Evolutionary conservation across 2,797 vertebrate genomes (phyloP).

Genomic region (Paguma larvata): DNA sequence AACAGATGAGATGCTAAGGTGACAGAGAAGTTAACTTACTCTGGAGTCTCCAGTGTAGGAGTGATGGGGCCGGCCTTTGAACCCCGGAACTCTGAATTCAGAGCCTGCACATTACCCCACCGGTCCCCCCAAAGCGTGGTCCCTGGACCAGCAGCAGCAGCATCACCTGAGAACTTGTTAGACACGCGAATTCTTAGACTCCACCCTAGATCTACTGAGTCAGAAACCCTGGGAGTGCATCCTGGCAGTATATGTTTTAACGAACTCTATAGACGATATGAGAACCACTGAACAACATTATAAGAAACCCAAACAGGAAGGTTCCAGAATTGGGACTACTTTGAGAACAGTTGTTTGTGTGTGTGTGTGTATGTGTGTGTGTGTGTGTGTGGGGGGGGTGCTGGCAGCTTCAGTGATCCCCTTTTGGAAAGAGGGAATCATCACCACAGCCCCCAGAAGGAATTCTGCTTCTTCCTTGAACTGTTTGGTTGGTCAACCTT

Average conservation of each 20-base stretch:
- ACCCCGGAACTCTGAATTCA: neutral
- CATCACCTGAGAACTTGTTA: neutral
- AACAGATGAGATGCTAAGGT: neutral
- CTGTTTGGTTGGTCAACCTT: neutral
- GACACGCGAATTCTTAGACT: neutral
- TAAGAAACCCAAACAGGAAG: neutral
- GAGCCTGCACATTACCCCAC: neutral
- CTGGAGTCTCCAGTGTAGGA: too few relatives aligned
- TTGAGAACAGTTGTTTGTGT: neutral
- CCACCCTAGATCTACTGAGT: neutral
- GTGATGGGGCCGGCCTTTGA: neutral
- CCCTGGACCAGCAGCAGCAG: neutral
- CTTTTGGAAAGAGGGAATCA: neutral
- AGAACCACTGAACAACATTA: neutral
- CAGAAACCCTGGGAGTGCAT: neutral
- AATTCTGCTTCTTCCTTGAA: neutral
- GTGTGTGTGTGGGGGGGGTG: neutral
- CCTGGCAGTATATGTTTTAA: neutral
- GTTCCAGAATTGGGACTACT: neutral
- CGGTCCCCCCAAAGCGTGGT: neutral
- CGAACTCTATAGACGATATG: neutral
- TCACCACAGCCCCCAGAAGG: neutral
- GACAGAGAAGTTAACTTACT: neutral
- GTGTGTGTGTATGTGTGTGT: neutral
- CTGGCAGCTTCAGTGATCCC: neutral